Percentiles rank a stretch among this genome's conserved stretches.
Conservation (phyloP, 2,797 vertebrate species). For the Anguilla pacifica region DNA sequence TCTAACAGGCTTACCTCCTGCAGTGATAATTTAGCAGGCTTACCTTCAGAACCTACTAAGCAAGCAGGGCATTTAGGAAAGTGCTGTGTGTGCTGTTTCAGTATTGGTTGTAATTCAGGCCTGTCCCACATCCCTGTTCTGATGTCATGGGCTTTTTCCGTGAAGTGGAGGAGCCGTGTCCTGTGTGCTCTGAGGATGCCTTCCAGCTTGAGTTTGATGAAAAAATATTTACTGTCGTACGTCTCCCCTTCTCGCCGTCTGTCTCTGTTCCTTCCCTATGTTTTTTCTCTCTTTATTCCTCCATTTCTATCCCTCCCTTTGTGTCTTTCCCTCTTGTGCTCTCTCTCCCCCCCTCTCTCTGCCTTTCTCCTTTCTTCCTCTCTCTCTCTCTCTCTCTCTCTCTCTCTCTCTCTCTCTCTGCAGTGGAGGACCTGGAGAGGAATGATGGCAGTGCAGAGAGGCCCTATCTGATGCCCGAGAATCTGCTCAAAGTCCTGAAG, state of each 20-base stretch:
- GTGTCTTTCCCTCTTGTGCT: not conserved
- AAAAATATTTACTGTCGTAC: not conserved
- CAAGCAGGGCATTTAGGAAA: not conserved
- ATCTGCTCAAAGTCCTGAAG: slow-evolving; percentile 84
- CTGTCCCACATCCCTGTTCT: not conserved
- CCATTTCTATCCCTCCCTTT: not conserved
- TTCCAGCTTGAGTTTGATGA: not conserved
- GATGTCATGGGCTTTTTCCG: not conserved
- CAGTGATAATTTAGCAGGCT: not conserved
- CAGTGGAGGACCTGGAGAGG: slow-evolving; percentile 94
- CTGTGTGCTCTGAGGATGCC: not conserved
- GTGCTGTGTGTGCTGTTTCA: not conserved
- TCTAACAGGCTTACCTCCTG: not conserved
- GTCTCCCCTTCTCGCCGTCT: not conserved
- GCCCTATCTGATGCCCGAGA: slow-evolving; percentile 88
- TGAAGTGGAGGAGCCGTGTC: not conserved
- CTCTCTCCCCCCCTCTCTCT: not conserved
- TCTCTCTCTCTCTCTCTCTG: slow-evolving; percentile 45
- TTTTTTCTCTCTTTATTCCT: not conserved
- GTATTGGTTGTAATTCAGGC: not conserved
- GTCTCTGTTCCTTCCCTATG: not conserved
- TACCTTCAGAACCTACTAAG: not conserved
- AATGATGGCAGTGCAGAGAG: slow-evolving; percentile 85
- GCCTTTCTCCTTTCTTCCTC: not conserved
- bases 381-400: slow-evolving; percentile 27